Evolutionary conservation across 2,797 vertebrate species (phyloP).

Genomic region (Perodicticus potto): DNA sequence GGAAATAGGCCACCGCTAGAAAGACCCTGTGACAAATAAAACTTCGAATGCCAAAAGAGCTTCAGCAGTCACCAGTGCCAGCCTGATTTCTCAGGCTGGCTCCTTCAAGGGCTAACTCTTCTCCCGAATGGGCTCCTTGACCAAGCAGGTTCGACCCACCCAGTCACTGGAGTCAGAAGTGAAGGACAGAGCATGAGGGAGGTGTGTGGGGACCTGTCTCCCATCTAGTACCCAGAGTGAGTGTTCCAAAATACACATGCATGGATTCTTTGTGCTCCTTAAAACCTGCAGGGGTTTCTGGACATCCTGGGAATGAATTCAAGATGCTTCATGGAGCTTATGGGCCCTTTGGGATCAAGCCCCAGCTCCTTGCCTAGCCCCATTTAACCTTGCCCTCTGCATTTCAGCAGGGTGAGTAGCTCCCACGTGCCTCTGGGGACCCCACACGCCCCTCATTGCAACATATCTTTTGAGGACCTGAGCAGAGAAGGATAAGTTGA

Average conservation of each 20-base stretch:
- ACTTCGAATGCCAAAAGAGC: constrained; percentile 57
- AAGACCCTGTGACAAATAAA: constrained; percentile 68
- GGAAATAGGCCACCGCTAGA: constrained; percentile 67
- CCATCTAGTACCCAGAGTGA: not conserved
- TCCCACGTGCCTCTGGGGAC: not conserved
- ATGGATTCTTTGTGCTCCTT: not conserved
- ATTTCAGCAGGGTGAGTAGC: not conserved
- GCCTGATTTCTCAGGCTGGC: not conserved
- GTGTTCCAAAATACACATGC: not conserved
- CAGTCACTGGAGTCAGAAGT: not conserved
- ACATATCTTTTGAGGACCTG: not conserved
- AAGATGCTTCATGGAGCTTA: not conserved
- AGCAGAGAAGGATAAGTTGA: not conserved
- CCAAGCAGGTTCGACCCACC: not conserved
- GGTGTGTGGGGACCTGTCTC: not conserved
- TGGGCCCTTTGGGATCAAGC: not conserved
- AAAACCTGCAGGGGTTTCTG: not conserved
- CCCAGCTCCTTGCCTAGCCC: not conserved
- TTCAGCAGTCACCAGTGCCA: constrained; percentile 24
- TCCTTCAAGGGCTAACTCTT: not conserved
- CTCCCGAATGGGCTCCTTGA: not conserved
- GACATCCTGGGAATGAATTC: not conserved
- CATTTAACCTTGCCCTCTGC: not conserved
- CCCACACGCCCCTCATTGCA: not conserved
- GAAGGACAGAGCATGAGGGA: not conserved